phyloP scores from a whole-genome alignment of 2,888 invertebrate species.

The Trissolcus brochymenae region DNA sequence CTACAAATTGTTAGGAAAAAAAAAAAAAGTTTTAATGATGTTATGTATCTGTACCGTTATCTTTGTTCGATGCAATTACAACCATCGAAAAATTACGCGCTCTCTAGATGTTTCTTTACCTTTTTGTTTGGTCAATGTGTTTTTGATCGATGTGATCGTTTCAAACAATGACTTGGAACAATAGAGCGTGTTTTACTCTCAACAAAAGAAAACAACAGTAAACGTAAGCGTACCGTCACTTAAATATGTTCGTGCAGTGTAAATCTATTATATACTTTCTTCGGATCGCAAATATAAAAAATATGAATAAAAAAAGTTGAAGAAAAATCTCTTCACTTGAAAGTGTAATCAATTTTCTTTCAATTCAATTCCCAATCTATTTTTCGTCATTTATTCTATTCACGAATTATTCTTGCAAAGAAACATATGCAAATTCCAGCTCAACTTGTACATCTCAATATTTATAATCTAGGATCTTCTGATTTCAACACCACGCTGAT shows the following conservation, averaged over 20 bases:
- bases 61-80: conserved; percentile 21
- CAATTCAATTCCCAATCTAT: too few species aligned
- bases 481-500: too few species aligned
- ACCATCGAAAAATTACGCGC: conserved; percentile 20
- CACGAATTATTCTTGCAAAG: too few species aligned
- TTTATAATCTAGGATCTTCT: too few species aligned
- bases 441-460: too few species aligned
- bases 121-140: conserved; percentile 14
- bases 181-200: conserved; percentile 28
- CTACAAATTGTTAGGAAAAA: background rate
- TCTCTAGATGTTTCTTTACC: conserved; percentile 18
- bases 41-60: conserved; percentile 6
- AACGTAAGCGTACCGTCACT: conserved; percentile 15
- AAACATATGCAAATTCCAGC: too few species aligned
- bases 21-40: background rate
- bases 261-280: conserved; percentile 5
- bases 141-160: conserved; percentile 49
- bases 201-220: conserved; percentile 46
- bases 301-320: background rate
- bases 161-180: conserved; percentile 45
- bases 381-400: too few species aligned
- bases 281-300: background rate
- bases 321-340: background rate
- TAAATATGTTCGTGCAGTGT: conserved; percentile 5
- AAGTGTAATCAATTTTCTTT: too few species aligned